A percentile compares a stretch with the other conserved stretches of the same genome.
Conservation (phyloP, 2,113 vertebrate genomes). For the Tragulus kanchil region DNA sequence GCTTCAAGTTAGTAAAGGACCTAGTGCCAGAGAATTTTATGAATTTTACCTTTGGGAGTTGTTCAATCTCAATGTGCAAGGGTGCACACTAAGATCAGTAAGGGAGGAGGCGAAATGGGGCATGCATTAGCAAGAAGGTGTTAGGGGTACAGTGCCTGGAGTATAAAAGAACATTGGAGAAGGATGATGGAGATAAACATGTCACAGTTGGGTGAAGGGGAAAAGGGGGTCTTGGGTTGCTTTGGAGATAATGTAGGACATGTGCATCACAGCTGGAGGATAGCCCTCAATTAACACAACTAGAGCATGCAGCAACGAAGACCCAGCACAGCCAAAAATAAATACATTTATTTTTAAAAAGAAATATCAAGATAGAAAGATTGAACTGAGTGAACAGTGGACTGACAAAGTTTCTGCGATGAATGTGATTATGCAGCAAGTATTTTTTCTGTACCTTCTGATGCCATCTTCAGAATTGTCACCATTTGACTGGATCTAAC, state of each 20-base stretch:
- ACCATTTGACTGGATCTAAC: not conserved
- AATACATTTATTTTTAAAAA: not conserved
- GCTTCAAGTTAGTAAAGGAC: not conserved
- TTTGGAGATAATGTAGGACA: not conserved
- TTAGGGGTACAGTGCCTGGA: not conserved
- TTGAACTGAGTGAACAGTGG: not conserved
- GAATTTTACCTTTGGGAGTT: not conserved
- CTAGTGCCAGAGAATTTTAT: not conserved
- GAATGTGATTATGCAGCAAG: not conserved
- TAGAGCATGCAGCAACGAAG: not conserved
- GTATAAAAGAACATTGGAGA: not conserved
- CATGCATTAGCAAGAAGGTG: not conserved
- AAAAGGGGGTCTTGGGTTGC: not conserved
- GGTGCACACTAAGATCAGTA: not conserved
- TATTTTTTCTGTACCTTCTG: not conserved
- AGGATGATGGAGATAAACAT: not conserved
- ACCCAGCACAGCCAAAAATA: not conserved
- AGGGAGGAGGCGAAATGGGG: not conserved
- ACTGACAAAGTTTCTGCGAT: not conserved
- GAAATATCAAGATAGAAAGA: not conserved
- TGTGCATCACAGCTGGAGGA: not conserved
- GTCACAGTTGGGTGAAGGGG: not conserved
- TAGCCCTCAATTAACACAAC: not conserved
- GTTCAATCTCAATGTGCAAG: not conserved
- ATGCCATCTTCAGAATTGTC: not conserved